Evolutionary conservation across 2,888 invertebrate genomes (phyloP), one percentile per base, ranked within the genome.

Genomic region (Polia nebulosa): DNA sequence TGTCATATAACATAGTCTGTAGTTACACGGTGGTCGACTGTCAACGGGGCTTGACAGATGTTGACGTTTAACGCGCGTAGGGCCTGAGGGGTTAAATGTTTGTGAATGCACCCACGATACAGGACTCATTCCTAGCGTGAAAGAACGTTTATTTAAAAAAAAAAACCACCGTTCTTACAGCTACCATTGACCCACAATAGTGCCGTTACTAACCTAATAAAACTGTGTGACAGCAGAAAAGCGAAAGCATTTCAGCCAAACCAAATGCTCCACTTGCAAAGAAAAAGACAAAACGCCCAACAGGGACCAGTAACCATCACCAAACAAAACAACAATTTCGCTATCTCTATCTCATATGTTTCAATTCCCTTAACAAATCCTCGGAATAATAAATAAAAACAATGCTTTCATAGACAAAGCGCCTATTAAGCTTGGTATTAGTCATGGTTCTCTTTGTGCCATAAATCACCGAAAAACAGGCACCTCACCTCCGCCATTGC

Each of bases 381-480:
- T 47, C 45, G 39, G 59, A 72, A 78, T 76, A 80, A 83, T 83
- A 70, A 82, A 83, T 81, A 84, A 81, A 87, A 87, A 87, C 84
- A 85, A 82, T 85, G 82, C 80, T 83, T 55, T 58, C 84, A 82
- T 87, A 89, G 88, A 89, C 89, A 89, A 89, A 89, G 88, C 85
- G 79, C 72, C 86, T 86, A 87, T 89, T 89, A 91, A 87, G 85
- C 85, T 80, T 68, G 79, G 85, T 85, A 88, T 94, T 94, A 95
- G 92, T 95, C 94, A 95, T 92, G 90, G 90, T 90, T 88, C 88
- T 89, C 87, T 83, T 88, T 86, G 83, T 85, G 76, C 84, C 85
- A 94, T 95, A 95, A 95, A 95, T 95, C 95, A 95, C 93, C 94
- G 89, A 95, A 92, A 94, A 93, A 88, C 90, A 89, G 92, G 92